phyloP scores from a whole-genome alignment of 1,140 invertebrate genomes.

The Mycetomoellerius zeteki region DNA sequence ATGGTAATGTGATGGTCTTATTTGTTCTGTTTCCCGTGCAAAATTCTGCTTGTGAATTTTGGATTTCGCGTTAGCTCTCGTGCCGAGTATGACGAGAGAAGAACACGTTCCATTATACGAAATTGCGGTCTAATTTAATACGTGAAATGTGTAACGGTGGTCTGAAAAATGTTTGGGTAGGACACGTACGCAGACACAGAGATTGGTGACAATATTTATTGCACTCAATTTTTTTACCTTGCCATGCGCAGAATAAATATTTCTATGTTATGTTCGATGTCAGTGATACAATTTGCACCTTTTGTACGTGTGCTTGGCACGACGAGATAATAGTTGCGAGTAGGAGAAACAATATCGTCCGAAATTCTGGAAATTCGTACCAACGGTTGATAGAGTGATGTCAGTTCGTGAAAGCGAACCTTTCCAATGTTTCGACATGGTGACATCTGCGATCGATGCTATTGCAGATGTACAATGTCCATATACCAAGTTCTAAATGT shows the following conservation, averaged over 20 bases:
- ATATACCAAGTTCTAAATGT: background rate
- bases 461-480: constrained; percentile 19
- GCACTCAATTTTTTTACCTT: constrained; percentile 44
- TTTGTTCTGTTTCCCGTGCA: background rate
- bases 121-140: constrained; percentile 41
- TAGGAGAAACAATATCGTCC: constrained; percentile 55
- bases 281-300: constrained; percentile 31
- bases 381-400: constrained; percentile 50
- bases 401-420: constrained; percentile 50
- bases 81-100: background rate
- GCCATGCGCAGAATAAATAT: constrained; percentile 42
- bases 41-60: constrained; percentile 31
- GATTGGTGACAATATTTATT: constrained; percentile 34
- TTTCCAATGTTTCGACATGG: constrained; percentile 49
- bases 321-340: constrained; percentile 57
- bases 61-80: background rate
- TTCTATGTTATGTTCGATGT: constrained; percentile 22
- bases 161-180: constrained; percentile 6
- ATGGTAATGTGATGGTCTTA: background rate
- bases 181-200: constrained; percentile 10
- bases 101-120: constrained; percentile 36
- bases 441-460: constrained; percentile 52
- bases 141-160: constrained; percentile 8
- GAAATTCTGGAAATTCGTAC: constrained; percentile 53
- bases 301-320: constrained; percentile 35